phyloP scores from a whole-genome alignment of 2,113 vertebrate genomes.

The Scomber japonicus region DNA sequence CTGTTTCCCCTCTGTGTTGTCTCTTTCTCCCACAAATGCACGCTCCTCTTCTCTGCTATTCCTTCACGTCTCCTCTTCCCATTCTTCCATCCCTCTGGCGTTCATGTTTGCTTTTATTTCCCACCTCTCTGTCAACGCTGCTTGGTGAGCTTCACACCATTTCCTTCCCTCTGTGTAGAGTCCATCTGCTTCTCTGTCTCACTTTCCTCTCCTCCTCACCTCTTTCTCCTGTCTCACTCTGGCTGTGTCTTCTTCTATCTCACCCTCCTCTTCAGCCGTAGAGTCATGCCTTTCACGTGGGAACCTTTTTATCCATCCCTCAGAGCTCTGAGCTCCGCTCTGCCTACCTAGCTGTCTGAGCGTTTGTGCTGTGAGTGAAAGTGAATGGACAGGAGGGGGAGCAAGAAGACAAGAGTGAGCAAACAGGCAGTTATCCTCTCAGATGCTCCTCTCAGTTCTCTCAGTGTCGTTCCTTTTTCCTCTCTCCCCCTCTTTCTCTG shows the following conservation, averaged over 20 bases:
- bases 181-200: constrained; percentile 74
- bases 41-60: constrained; percentile 67
- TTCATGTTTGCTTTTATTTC: constrained; percentile 62
- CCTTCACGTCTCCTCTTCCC: constrained; percentile 70
- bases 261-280: constrained; percentile 61
- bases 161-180: constrained; percentile 66
- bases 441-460: constrained; percentile 72
- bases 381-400: constrained; percentile 78
- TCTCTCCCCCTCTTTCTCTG: constrained; percentile 59
- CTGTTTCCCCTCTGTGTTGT: constrained; percentile 59
- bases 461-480: constrained; percentile 50
- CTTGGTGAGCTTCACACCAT: constrained; percentile 61
- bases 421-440: constrained; percentile 80
- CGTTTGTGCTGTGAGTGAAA: constrained; percentile 75
- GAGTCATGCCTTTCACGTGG: constrained; percentile 78
- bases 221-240: constrained; percentile 31
- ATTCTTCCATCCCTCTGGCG: constrained; percentile 69
- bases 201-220: constrained; percentile 24
- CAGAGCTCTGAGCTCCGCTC: constrained; percentile 63
- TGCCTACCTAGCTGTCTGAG: constrained; percentile 72
- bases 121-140: constrained; percentile 75
- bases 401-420: constrained; percentile 78
- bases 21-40: constrained; percentile 55
- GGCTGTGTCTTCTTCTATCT: constrained; percentile 67
- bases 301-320: constrained; percentile 74